Evolutionary conservation across 2,888 invertebrate genomes (phyloP), one percentile per base, ranked within the genome.

Genomic region (Pandemis corylana): DNA sequence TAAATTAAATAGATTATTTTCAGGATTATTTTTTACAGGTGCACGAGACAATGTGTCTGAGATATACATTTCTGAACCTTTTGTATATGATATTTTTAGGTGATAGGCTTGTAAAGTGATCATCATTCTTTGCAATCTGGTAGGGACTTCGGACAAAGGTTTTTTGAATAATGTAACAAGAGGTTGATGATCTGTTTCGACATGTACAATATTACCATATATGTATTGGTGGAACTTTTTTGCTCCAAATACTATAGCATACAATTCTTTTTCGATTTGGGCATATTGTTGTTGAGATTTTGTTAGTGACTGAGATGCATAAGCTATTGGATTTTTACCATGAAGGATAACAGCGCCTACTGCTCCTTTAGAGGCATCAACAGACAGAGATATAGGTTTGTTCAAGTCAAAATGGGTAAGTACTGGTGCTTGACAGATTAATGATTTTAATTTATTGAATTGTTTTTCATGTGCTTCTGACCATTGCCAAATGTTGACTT

Each of bases 401-500:
- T 73, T 66, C 10, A 71, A 10, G 74, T 79, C 75, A 77, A 62
- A 79, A 65, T 77, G 76, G 1, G 49, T 36, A 41, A 79, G 59
- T 7, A 79, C 76, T 56, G 77, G 79, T 13, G 74, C 70, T 77
- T 72, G 36, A 71, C 76, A 67, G 13, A 79, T 68, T 28, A 75
- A 13, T 64, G 44, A 49, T 20, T 79, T 79, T 68, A 77, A 61
- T 15, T 44, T 56, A 42, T 15, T 63, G 20, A 77, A 76, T 59
- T 70, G 56, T 68, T 78, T 46, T 63, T 81, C 75, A 74, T 83
- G 83, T 9, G 42, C 20, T 15, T 56, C 68, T 70, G 76, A 61
- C 84, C 82, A 86, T n/a, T 68, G 51, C 78, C 80, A 86, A n/a
- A 61, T 62, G 28, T 67, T 71, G 51, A 81, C 64, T 69, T 82